Evolutionary conservation across 2,113 vertebrate species (phyloP).

Genomic region (Ptychochromis oligacanthus): DNA sequence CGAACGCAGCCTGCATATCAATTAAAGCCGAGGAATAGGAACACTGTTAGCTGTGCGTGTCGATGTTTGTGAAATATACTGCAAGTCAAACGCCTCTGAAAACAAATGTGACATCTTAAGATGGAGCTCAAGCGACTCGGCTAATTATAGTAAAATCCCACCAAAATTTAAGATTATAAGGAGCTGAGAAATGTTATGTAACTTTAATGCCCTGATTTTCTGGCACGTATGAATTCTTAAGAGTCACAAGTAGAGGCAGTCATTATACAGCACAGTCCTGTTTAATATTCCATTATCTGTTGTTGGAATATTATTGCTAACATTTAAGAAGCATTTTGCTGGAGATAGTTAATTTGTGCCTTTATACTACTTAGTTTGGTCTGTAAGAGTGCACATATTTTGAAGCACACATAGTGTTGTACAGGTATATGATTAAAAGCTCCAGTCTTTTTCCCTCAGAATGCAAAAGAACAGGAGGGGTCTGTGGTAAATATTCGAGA

Average conservation of each 20-base stretch:
- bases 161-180: not conserved
- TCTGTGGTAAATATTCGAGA: not conserved
- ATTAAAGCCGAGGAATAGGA: constrained; percentile 20
- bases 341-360: not conserved
- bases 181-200: not conserved
- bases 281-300: constrained; percentile 17
- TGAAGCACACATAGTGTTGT: not conserved
- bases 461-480: not conserved
- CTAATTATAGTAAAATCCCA: not conserved
- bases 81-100: not conserved
- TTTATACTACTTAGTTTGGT: not conserved
- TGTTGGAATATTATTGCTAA: not conserved
- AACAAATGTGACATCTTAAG: not conserved
- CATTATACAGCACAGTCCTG: constrained; percentile 6
- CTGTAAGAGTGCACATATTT: not conserved
- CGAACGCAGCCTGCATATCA: constrained; percentile 48
- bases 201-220: not conserved
- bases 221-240: not conserved
- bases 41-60: constrained; percentile 24
- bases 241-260: not conserved
- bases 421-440: not conserved
- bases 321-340: not conserved
- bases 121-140: not conserved
- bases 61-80: constrained; percentile 8
- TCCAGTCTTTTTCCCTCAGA: not conserved